Evolutionary conservation across 1,140 invertebrate species (phyloP).

Genomic region (Lepidotrigona ventralis): DNA sequence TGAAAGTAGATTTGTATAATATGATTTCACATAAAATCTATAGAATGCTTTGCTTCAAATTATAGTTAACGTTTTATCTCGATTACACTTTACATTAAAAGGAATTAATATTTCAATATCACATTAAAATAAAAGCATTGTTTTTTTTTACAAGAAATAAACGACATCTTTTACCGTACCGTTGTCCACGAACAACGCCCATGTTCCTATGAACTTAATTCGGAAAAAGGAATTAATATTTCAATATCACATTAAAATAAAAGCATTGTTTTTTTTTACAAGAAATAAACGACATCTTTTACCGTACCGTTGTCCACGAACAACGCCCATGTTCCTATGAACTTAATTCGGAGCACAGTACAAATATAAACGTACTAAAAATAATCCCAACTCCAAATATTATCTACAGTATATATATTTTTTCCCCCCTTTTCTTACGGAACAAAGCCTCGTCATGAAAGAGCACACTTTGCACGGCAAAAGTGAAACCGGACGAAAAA

Average conservation of each 20-base stretch:
- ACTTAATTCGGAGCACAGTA: conserved; percentile 41
- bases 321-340: conserved; percentile 15
- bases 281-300: background rate
- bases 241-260: background rate
- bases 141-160: background rate
- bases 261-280: background rate
- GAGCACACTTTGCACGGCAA: too few relatives aligned
- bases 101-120: background rate
- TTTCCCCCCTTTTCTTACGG: too few relatives aligned
- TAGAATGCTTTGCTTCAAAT: too few relatives aligned
- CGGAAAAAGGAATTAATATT: background rate
- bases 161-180: background rate
- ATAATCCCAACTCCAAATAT: too few relatives aligned
- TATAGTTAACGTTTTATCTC: too few relatives aligned
- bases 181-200: background rate
- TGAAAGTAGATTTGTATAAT: too few relatives aligned
- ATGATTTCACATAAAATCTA: too few relatives aligned
- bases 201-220: conserved; percentile 42
- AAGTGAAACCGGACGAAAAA: too few relatives aligned
- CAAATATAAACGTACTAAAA: too few relatives aligned
- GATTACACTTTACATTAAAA: background rate
- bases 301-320: background rate
- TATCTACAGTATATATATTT: too few relatives aligned
- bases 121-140: too few relatives aligned
- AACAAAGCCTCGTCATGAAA: too few relatives aligned